These are phyloP conservation scores for Nerophis lumbriciformis DNA, from an alignment of 2,113 vertebrate species.

Conservation along the genomic window DNA sequence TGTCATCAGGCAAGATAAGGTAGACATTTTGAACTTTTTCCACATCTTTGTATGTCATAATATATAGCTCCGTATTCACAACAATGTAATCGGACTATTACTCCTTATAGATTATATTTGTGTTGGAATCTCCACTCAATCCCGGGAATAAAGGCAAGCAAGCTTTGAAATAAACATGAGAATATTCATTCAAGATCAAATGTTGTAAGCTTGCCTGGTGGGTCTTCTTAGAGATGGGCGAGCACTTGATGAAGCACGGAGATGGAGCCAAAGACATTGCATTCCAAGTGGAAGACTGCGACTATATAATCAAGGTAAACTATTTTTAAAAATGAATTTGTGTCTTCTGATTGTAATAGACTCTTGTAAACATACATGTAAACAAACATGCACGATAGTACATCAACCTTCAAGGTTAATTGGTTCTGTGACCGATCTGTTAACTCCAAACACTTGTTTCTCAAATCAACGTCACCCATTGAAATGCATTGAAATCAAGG, in stretches of 20 bases:
- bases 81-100: neutral
- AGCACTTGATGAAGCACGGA: conserved; percentile 73
- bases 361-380: neutral
- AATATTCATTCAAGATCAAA: neutral
- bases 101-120: conserved; percentile 70
- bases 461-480: too few species aligned
- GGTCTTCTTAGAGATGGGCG: conserved; percentile 65
- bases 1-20: conserved; percentile 76
- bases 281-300: conserved; percentile 79
- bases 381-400: too few species aligned
- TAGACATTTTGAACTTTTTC: conserved; percentile 12
- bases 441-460: too few species aligned
- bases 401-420: too few species aligned
- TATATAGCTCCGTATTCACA: neutral
- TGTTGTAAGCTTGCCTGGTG: neutral
- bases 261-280: conserved; percentile 77
- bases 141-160: conserved; percentile 73
- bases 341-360: too few species aligned
- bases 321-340: neutral
- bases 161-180: neutral
- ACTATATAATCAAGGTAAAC: conserved; percentile 74
- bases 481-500: too few species aligned
- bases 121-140: conserved; percentile 73
- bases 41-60: neutral
- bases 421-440: too few species aligned